Base-by-base conservation (phyloP, 1,140 invertebrate species). In the Heliconius nattereri region DNA sequence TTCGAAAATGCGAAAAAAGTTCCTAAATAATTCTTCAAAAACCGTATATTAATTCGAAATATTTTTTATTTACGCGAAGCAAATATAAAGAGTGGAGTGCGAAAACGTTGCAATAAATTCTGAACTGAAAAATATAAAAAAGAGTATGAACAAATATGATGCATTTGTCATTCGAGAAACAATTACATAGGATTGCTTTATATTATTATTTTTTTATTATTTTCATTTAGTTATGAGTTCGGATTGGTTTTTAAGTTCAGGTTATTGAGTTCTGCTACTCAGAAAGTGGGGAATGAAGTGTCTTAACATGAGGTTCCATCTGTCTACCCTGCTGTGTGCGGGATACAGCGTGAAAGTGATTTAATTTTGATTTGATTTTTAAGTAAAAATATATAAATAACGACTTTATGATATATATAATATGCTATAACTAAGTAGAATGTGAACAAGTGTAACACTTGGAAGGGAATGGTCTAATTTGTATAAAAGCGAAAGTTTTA, bases 401-500 rank as follows among this genome's bases (percentile, higher is more conserved):
- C 23, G 3, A 29, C 1, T 5, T 0, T 66, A 29, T 66, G 11
- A 66, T 29, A 66, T 66, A 66, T 3, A 66, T 29, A 45, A 45
- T 16, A 66, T 16, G 54, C 23, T 16, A 66, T 57, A 57, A 57
- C 54, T 35, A 71, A 71, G 70, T 32, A 35, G 29, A 70, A 19
- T 45, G 5, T 37, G 49, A 66, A 80, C 73, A 79, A 54, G 23
- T 72, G 71, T 80, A 80, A 74, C 45, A 29, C 71, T 77, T 40
- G 66, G 71, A 35, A 81, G 75, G 76, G 79, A 81, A 73, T 76
- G n/a, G 75, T 76, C 52, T 66, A 74, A 74, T 77, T 81, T 77
- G 72, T 77, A 78, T 81, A 78, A 81, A 81, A 81, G 79, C 71
- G 72, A 81, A 81, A 81, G 79, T 81, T 81, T 75, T 81, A 81